Evolutionary conservation across 2,113 vertebrate species (phyloP).

Genomic region (Grantiella picta): DNA sequence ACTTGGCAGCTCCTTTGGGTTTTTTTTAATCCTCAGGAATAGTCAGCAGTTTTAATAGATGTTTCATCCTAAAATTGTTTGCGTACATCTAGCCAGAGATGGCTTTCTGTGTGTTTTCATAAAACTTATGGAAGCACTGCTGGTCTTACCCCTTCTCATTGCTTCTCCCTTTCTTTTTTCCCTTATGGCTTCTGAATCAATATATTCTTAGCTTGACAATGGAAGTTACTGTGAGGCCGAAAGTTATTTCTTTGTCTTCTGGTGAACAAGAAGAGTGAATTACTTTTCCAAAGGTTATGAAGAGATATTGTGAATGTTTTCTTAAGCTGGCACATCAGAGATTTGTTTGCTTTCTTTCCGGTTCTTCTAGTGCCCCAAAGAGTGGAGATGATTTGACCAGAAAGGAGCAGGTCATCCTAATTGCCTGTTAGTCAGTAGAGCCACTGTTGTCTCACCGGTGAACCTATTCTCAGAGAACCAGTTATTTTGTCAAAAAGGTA

Average conservation of each 20-base stretch:
- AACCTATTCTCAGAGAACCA: not conserved
- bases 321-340: not conserved
- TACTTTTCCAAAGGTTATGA: not conserved
- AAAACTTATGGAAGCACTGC: not conserved
- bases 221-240: not conserved
- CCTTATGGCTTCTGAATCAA: not conserved
- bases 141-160: not conserved
- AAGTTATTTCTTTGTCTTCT: not conserved
- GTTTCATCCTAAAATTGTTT: not conserved
- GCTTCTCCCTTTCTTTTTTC: not conserved
- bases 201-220: not conserved
- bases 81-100: not conserved
- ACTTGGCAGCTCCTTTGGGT: not conserved
- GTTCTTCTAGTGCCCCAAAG: not conserved
- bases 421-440: not conserved
- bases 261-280: not conserved
- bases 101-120: not conserved
- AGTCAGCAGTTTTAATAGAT: not conserved
- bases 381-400: not conserved
- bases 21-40: not conserved
- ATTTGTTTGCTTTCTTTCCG: not conserved
- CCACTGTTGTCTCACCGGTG: not conserved
- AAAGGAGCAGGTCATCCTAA: not conserved
- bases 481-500: not conserved
- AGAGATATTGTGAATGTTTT: not conserved